A percentile compares a stretch with the other conserved stretches of the same genome.
Conservation (phyloP, 2,113 vertebrate species). For the Symphodus melops region DNA sequence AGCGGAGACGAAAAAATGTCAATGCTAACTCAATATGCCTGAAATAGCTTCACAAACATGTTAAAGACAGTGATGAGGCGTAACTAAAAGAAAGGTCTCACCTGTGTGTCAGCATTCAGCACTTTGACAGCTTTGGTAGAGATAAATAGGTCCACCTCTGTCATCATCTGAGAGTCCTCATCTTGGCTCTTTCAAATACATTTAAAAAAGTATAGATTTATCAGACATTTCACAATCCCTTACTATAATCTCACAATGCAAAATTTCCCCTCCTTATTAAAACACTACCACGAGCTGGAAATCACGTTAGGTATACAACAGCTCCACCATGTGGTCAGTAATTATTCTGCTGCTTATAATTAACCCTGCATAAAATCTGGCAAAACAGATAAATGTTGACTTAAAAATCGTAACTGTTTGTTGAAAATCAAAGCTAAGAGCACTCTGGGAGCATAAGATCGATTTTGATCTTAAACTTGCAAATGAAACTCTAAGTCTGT, state of each 20-base stretch:
- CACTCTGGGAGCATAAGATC: background rate
- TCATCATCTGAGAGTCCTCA: slow-evolving; percentile 91
- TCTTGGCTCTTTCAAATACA: slow-evolving; percentile 86
- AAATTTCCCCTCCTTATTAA: background rate
- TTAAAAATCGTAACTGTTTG: too few species aligned
- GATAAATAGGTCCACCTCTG: slow-evolving; percentile 98
- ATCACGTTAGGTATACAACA: slow-evolving; percentile 30
- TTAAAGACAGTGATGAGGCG: background rate
- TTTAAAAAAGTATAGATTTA: background rate
- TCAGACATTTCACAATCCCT: background rate
- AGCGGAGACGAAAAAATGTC: background rate
- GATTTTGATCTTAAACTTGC: background rate
- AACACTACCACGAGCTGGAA: background rate
- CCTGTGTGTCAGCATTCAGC: slow-evolving; percentile 98
- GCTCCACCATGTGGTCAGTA: slow-evolving; percentile 58
- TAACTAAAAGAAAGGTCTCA: slow-evolving; percentile 56
- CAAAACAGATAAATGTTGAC: background rate
- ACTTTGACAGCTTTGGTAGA: slow-evolving; percentile 99
- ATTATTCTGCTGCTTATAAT: background rate
- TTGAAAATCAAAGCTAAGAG: too few species aligned
- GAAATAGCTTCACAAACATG: background rate
- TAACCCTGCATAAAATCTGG: background rate
- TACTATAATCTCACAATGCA: background rate
- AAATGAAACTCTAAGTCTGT: slow-evolving; percentile 1
- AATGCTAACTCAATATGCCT: background rate